Percentiles rank a stretch among this genome's conserved stretches.
These are phyloP conservation scores for Crematogaster levior DNA, from an alignment of 2,888 invertebrate species.

Conservation along the genomic window DNA sequence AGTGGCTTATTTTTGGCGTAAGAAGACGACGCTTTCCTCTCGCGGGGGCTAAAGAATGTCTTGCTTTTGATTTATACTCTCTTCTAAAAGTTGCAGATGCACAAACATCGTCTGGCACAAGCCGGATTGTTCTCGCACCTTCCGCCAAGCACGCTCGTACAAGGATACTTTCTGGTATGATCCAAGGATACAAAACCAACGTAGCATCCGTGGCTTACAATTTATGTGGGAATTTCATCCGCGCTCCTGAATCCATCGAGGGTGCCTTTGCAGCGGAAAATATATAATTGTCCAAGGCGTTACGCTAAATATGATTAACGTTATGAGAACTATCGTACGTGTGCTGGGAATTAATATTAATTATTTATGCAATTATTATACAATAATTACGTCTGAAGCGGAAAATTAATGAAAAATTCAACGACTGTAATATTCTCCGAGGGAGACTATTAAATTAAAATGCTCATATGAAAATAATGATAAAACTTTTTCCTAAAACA, in stretches of 20 bases:
- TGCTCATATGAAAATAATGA: background rate
- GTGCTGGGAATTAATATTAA: conserved; percentile 11
- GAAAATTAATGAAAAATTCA: conserved; percentile 14
- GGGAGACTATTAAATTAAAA: background rate
- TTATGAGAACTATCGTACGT: background rate
- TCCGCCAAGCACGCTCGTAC: conserved; percentile 38
- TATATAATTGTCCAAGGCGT: conserved; percentile 23
- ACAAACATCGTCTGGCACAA: conserved; percentile 68
- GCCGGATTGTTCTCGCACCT: conserved; percentile 67
- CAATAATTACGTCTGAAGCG: background rate
- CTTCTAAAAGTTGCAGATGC: conserved; percentile 68
- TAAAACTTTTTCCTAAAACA: background rate
- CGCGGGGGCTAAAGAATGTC: conserved; percentile 74
- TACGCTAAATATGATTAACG: conserved; percentile 22
- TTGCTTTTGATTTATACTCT: conserved; percentile 76
- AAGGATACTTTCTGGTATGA: conserved; percentile 44
- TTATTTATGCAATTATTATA: background rate
- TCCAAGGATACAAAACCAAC: conserved; percentile 64
- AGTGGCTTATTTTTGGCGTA: conserved; percentile 78
- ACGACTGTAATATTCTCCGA: background rate
- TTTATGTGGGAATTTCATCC: conserved; percentile 69
- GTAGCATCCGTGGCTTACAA: conserved; percentile 54
- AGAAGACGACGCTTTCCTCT: conserved; percentile 12
- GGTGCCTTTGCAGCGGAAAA: conserved; percentile 17
- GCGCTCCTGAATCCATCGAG: conserved; percentile 43